Evolutionary conservation across 2,797 vertebrate genomes (phyloP).

Genomic region (Gymnopithys bicolor): DNA sequence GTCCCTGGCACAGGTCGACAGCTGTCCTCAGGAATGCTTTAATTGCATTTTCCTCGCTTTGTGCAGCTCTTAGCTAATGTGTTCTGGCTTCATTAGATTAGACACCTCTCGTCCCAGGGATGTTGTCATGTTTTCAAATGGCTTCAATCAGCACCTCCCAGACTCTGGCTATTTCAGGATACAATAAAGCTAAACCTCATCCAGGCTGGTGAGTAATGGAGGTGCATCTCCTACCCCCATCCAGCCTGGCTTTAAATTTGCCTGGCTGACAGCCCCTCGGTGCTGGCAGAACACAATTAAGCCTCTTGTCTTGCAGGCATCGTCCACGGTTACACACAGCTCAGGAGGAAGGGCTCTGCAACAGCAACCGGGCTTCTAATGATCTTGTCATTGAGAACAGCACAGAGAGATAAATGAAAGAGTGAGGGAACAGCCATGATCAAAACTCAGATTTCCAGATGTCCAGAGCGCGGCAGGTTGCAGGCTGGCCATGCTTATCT

Average conservation of each 20-base stretch:
- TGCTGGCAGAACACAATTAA: conserved; percentile 69
- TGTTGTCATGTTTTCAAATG: conserved; percentile 73
- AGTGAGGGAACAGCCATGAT: background rate
- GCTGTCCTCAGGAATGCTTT: conserved; percentile 62
- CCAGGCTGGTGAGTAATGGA: conserved; percentile 58
- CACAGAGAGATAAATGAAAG: background rate
- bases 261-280: conserved; percentile 40
- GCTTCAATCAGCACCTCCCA: conserved; percentile 66
- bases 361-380: background rate
- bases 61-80: conserved; percentile 50
- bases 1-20: conserved; percentile 27
- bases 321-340: conserved; percentile 5
- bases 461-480: background rate
- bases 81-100: conserved; percentile 62
- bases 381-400: background rate
- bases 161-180: conserved; percentile 51
- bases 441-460: background rate
- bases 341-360: conserved; percentile 34
- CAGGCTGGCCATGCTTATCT: background rate
- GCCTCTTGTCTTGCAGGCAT: conserved; percentile 57
- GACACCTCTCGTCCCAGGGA: conserved; percentile 60
- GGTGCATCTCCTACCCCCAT: conserved; percentile 9
- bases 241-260: conserved; percentile 47
- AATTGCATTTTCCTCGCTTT: conserved; percentile 26
- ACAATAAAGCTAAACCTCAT: conserved; percentile 61